A percentile compares a stretch with the other conserved stretches of the same genome.
These are phyloP conservation scores for Forbesichthys papilliferus DNA, from an alignment of 2,113 vertebrate species.

Conservation along the genomic window DNA sequence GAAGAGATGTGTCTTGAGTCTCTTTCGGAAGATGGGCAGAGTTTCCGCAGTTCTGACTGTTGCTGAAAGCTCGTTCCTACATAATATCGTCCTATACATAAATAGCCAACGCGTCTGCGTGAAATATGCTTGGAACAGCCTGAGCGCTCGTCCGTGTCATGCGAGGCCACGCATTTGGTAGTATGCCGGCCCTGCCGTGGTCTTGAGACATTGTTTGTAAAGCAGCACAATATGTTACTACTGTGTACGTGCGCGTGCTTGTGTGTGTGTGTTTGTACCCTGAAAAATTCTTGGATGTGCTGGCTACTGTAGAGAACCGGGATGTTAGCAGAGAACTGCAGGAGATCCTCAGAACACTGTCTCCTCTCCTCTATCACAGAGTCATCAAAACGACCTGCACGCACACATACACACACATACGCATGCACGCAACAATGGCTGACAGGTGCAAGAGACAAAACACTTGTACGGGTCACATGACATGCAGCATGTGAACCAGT, in stretches of 20 bases:
- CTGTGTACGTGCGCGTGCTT: neutral
- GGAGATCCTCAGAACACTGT: constrained; percentile 94
- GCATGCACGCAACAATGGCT: constrained; percentile 6
- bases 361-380: constrained; percentile 93
- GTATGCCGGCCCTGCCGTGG: too few relatives aligned
- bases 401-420: constrained; percentile 19
- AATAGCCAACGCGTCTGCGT: too few relatives aligned
- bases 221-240: neutral
- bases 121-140: too few relatives aligned
- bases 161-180: too few relatives aligned
- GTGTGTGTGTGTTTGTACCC: constrained; percentile 76
- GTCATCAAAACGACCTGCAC: constrained; percentile 92
- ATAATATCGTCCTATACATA: too few relatives aligned
- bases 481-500: too few relatives aligned
- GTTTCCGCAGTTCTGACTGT: too few relatives aligned
- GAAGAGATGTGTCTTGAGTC: too few relatives aligned
- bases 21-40: too few relatives aligned
- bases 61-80: too few relatives aligned
- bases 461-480: neutral
- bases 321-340: constrained; percentile 97
- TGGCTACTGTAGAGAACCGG: constrained; percentile 91
- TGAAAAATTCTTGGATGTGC: constrained; percentile 95
- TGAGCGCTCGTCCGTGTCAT: too few relatives aligned
- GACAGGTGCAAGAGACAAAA: neutral
- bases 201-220: neutral